Evolutionary conservation across 92 coral and sea anemone genomes (phyloP), one percentile per base, ranked within the genome.

Genomic region (Isaurus tuberculatus): DNA sequence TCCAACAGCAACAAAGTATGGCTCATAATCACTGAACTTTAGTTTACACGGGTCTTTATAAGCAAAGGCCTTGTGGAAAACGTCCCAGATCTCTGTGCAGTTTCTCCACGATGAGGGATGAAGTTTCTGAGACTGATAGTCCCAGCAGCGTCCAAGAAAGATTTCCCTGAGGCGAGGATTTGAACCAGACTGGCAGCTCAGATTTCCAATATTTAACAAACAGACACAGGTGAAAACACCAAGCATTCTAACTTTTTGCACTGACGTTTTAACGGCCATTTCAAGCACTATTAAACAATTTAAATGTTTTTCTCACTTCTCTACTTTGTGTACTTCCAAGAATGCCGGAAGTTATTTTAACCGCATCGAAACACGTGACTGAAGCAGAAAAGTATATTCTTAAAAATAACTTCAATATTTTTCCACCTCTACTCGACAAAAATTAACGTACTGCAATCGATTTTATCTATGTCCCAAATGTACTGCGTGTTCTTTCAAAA

Each of bases 71-170:
- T 22, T 23, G 61, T 72, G 15, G 29, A 72, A 72, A n/a, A 43
- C 26, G 25, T 42, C 15, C 78, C 78, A 72, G 44, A 72, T 72
- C 36, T 44, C 53, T 17, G 33, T 43, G n/a, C 78, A 72, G 22
- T 72, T 72, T 53, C 43, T 44, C 58, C n/a, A 11, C n/a, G 25
- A 71, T 17, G 53, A 22, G 26, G 60, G 22, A 15, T 34, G 19
- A 20, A 71, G 19, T 44, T 72, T 72, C 78, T 44, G 78, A 23
- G 15, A 25, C 36, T 42, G 78, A 23, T 23, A 72, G 58, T 72
- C 78, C 78, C 78, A 72, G 58, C 78, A 72, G 14, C 78, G 36
- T 4, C 78, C 78, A 1, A 72, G 23, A 37, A 72, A 72, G 36
- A 72, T 72, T 25, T 72, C 78, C 36, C 27, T 72, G 19, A 72